Evolutionary conservation across 2,797 vertebrate species (phyloP).

Genomic region (Lepus townsendii): DNA sequence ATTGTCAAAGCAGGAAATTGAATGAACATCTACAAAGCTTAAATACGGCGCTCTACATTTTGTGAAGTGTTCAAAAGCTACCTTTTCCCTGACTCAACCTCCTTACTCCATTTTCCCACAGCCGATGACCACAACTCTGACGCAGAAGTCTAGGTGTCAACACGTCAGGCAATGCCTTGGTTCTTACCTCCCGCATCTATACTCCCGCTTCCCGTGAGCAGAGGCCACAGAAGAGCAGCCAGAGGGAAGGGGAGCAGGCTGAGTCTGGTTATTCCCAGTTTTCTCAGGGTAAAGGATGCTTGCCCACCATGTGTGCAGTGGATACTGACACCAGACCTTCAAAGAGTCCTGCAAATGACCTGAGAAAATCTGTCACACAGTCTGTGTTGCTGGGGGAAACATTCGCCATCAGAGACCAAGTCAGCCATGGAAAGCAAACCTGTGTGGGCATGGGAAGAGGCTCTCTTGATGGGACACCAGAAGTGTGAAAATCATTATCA

Average conservation of each 20-base stretch:
- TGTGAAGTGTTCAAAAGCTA: neutral
- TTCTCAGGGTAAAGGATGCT: conserved; percentile 24
- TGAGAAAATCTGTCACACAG: conserved; percentile 28
- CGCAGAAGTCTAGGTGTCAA: neutral
- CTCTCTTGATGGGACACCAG: neutral
- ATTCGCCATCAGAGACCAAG: conserved; percentile 49
- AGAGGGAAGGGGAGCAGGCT: neutral
- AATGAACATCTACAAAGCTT: neutral
- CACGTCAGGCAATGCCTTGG: neutral
- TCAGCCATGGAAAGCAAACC: conserved; percentile 51
- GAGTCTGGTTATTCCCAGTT: neutral
- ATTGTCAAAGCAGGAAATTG: neutral
- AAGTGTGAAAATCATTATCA: conserved; percentile 68
- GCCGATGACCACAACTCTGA: neutral
- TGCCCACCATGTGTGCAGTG: neutral
- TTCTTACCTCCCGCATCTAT: neutral
- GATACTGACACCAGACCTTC: neutral
- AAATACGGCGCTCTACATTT: neutral
- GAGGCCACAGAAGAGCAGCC: neutral
- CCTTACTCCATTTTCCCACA: neutral
- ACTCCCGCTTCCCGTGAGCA: neutral
- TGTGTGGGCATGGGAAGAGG: neutral
- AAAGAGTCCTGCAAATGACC: neutral
- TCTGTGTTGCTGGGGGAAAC: conserved; percentile 47
- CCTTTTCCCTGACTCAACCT: neutral